Percentiles rank a stretch among this genome's conserved stretches.
Evolutionary conservation across 1,140 invertebrate genomes (phyloP).

Genomic region (Teleogryllus occipitalis): DNA sequence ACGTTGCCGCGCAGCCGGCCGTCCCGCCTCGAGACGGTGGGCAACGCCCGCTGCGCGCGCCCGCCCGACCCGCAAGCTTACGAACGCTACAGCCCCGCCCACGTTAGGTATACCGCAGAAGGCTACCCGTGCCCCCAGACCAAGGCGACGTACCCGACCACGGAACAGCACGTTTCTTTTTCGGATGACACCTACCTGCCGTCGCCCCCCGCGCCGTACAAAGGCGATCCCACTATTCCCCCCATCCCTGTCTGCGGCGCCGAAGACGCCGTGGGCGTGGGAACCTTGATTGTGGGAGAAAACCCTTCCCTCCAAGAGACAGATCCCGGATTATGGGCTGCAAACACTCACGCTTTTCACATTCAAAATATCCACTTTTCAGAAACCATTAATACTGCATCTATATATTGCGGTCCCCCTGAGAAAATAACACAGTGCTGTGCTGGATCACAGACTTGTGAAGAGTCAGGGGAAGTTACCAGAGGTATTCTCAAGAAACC

Average conservation of each 20-base stretch:
- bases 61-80: conserved; percentile 45
- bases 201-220: conserved; percentile 48
- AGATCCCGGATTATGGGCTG: too few relatives aligned
- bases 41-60: conserved; percentile 19
- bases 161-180: conserved; percentile 37
- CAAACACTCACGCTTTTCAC: too few relatives aligned
- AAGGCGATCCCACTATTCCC: conserved; percentile 19
- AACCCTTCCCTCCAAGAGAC: too few relatives aligned
- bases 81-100: conserved; percentile 45
- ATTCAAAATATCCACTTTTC: too few relatives aligned
- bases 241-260: neutral
- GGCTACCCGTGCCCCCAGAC: conserved; percentile 54
- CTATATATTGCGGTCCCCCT: neutral
- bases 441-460: too few relatives aligned
- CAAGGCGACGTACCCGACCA: conserved; percentile 36
- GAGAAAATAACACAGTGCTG: neutral
- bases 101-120: conserved; percentile 66
- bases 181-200: conserved; percentile 52
- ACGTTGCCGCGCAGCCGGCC: conserved; percentile 60
- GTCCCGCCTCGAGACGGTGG: conserved; percentile 43
- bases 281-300: too few relatives aligned
- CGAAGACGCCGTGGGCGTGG: neutral
- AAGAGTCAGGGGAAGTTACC: too few relatives aligned
- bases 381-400: neutral
- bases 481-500: too few relatives aligned